Evolutionary conservation across 53 echinoderm and acorn worm genomes (phyloP).

Genomic region (Mesocentrotus franciscanus): DNA sequence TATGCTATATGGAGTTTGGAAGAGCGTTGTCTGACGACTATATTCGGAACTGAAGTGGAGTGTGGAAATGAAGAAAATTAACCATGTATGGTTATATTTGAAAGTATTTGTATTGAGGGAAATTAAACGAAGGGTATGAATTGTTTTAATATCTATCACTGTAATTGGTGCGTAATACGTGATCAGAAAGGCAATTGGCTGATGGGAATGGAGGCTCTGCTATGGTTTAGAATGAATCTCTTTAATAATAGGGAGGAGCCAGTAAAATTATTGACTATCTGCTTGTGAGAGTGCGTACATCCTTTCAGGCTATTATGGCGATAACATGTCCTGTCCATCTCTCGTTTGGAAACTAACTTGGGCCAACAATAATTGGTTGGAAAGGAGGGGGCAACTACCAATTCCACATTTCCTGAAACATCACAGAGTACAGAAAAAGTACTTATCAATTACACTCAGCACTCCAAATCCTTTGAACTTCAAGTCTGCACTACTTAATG

Average conservation of each 20-base stretch:
- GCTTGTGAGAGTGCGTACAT: neutral
- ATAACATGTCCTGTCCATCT: too few relatives aligned
- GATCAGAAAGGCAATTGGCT: neutral
- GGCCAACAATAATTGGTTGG: neutral
- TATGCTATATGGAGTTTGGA: neutral
- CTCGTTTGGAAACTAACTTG: neutral
- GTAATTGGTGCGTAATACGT: neutral
- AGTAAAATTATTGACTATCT: neutral
- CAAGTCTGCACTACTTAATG: too few relatives aligned
- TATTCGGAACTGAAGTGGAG: neutral
- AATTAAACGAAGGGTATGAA: neutral
- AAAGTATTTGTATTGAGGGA: neutral
- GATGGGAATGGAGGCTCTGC: neutral
- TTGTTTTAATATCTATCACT: neutral
- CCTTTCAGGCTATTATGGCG: too few relatives aligned
- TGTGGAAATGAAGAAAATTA: neutral
- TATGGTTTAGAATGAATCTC: neutral
- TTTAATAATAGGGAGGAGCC: neutral
- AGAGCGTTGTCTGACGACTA: neutral
- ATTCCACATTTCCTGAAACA: too few relatives aligned
- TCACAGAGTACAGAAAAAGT: too few relatives aligned
- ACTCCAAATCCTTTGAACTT: too few relatives aligned
- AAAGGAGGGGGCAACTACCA: too few relatives aligned
- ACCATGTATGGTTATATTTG: neutral
- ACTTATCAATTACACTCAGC: too few relatives aligned